Conservation (phyloP, 2,888 invertebrate species). For the Tenthredo scrophulariae region DNA sequence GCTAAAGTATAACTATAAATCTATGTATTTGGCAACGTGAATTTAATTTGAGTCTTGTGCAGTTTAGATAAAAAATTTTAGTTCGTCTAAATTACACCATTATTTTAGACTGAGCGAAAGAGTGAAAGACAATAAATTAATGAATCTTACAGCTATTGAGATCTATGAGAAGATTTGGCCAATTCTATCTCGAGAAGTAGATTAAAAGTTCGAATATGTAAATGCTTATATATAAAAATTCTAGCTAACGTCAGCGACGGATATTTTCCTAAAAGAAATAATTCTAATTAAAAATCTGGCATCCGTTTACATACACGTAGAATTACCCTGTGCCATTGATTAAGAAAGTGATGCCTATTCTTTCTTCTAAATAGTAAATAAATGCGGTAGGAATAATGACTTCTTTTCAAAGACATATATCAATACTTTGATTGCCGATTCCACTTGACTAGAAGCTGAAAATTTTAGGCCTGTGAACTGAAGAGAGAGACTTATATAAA, state of each 20-base stretch:
- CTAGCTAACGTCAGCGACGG: constrained; percentile 4
- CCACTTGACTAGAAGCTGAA: neutral
- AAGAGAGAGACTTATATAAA: neutral
- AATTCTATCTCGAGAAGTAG: neutral
- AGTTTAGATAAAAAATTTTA: constrained; percentile 3
- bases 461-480: neutral
- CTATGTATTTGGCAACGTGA: constrained; percentile 43
- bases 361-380: neutral
- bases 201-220: constrained; percentile 13
- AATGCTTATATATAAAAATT: constrained; percentile 23
- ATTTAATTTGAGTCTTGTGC: constrained; percentile 5
- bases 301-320: neutral
- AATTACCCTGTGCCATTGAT: constrained; percentile 21
- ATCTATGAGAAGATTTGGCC: constrained; percentile 29
- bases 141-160: neutral
- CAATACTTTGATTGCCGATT: neutral
- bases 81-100: neutral
- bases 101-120: neutral
- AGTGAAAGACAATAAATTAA: neutral
- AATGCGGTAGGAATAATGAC: neutral
- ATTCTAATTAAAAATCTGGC: neutral
- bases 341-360: neutral
- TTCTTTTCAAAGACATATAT: neutral
- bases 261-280: constrained; percentile 8
- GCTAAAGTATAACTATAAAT: constrained; percentile 17